phyloP scores from a whole-genome alignment of 2,113 vertebrate genomes.

The Siphamia tubifer region DNA sequence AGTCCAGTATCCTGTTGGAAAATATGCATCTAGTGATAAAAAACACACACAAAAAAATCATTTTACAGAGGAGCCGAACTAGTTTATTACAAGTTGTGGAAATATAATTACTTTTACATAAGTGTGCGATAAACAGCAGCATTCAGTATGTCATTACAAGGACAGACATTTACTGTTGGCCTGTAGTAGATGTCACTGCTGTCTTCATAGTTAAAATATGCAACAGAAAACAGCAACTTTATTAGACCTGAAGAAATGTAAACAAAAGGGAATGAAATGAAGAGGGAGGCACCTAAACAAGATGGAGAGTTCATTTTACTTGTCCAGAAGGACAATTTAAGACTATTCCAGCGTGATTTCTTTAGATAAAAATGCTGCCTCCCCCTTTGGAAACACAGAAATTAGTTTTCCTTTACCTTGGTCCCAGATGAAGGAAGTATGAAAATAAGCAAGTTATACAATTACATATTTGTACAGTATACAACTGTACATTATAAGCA shows the following conservation, averaged over 20 bases:
- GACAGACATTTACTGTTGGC: constrained; percentile 38
- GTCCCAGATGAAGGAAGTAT: constrained; percentile 21
- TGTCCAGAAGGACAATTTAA: constrained; percentile 32
- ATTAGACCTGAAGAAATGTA: constrained; percentile 38
- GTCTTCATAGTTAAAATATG: neutral
- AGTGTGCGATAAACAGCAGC: constrained; percentile 4
- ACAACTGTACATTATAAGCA: neutral
- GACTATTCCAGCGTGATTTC: constrained; percentile 33
- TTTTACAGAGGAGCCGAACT: constrained; percentile 27
- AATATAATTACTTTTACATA: constrained; percentile 32
- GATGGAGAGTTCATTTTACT: neutral
- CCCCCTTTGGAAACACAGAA: neutral
- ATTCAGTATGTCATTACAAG: constrained; percentile 9
- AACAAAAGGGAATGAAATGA: constrained; percentile 52
- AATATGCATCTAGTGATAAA: neutral
- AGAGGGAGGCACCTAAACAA: neutral
- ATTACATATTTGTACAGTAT: too few species aligned
- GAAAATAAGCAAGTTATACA: neutral
- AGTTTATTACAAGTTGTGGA: constrained; percentile 64
- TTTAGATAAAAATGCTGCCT: constrained; percentile 8
- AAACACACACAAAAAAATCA: neutral
- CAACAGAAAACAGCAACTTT: constrained; percentile 34
- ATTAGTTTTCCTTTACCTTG: constrained; percentile 23
- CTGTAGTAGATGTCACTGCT: neutral
- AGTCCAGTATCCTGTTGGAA: too few species aligned